Evolutionary conservation across 23 tunicate genomes (phyloP).

Genomic region (Trididemnum miniatum): DNA sequence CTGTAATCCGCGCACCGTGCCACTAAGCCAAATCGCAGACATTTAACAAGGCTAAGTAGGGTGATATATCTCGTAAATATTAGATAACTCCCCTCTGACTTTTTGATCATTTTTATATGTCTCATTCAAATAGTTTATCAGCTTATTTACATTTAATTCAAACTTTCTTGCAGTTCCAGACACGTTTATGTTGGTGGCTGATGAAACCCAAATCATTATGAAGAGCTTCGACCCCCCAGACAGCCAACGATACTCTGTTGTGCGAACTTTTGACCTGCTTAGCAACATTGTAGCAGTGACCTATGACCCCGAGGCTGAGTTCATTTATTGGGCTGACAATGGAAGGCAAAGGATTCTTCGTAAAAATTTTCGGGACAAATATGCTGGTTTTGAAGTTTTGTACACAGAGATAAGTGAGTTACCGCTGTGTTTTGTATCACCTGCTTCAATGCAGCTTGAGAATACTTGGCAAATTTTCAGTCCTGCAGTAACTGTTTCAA

Average conservation of each 20-base stretch:
- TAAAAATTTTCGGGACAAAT: constrained; percentile 33
- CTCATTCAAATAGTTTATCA: too few species aligned
- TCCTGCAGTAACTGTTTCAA: too few species aligned
- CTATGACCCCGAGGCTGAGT: constrained; percentile 75
- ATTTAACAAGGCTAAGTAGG: too few species aligned
- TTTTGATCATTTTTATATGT: too few species aligned
- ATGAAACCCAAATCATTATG: constrained; percentile 67
- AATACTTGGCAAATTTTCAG: too few species aligned
- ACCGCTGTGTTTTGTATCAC: too few species aligned
- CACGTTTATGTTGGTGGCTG: constrained; percentile 80
- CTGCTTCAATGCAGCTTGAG: too few species aligned
- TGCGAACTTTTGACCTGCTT: constrained; percentile 60
- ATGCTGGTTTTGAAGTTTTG: constrained; percentile 37
- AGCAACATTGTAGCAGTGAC: constrained; percentile 90
- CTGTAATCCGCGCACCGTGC: too few species aligned
- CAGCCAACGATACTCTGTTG: constrained; percentile 48
- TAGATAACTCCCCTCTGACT: too few species aligned
- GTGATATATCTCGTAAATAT: too few species aligned
- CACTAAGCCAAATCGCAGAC: too few species aligned
- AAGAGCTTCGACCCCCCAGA: constrained; percentile 70
- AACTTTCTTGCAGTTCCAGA: constrained; percentile 65
- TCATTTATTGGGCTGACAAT: constrained; percentile 93
- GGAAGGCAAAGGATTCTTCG: constrained; percentile 71
- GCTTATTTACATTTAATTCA: too few species aligned
- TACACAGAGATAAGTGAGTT: constrained; percentile 59